Base-by-base conservation (phyloP, 1,140 invertebrate genomes). In the Halictus rubicundus region DNA sequence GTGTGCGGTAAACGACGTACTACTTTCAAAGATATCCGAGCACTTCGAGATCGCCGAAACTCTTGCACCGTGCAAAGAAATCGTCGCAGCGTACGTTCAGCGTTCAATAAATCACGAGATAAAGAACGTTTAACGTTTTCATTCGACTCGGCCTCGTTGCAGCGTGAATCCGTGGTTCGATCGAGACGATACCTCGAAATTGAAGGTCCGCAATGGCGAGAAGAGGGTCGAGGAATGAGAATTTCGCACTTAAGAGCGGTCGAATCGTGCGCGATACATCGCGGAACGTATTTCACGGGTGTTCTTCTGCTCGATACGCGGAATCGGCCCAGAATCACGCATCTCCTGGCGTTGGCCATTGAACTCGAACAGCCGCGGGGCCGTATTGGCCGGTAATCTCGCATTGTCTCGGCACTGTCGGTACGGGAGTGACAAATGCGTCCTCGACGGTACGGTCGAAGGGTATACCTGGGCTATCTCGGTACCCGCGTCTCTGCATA, bases 351-450 rank as follows among this genome's bases (percentile, higher is more conserved):
- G 16, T 6, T 49, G 61, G 27, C 49, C 46, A 42, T 78, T 68
- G 68, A 72, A 60, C 46, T 46, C 49, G 72, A 73, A 69, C 68
- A 37, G 64, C 14, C 49, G 21, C n/a, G 19, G 27, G 19, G 27
- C 37, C 69, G 68, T 86, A 86, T 85, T 73, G 71, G 70, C 54
- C 42, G 66, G 75, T 85, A 82, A 86, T 86, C 84, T 86, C 63
- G 52, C 68, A 78, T 82, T 86, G 84, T 86, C 84, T 86, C 83
- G 19, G 83, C 63, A 39, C 25, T 76, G 79, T 87, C 84, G 79
- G 66, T 80, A 57, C 19, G 12, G 21, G 66, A 86, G 87, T 89
- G 88, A 89, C 87, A 88, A 89, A 89, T 87, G 84, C 63, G 66
- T 78, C 65, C 77, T 81, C 61, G 52, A 77, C 68, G 74, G 75